These are phyloP conservation scores for Zaprionus lineosus DNA, from an alignment of 2,888 invertebrate species.

Conservation along the genomic window DNA sequence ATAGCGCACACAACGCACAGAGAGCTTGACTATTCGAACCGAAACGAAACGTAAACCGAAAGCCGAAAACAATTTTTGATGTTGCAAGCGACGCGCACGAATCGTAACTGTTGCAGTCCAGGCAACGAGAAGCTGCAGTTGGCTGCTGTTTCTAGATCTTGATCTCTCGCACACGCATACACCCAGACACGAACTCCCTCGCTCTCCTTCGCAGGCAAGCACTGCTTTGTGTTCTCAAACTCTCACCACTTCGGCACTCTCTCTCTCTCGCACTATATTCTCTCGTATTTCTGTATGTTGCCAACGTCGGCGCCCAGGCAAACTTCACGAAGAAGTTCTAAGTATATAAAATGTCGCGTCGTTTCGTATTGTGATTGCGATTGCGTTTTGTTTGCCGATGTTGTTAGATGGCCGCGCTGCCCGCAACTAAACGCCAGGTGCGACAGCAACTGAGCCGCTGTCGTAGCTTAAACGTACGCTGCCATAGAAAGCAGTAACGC, in stretches of 20 bases:
- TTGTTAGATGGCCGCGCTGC: slow-evolving; percentile 65
- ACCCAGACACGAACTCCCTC: slow-evolving; percentile 30
- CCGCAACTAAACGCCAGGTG: slow-evolving; percentile 73
- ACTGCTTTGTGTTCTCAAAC: slow-evolving; percentile 27
- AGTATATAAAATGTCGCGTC: background rate
- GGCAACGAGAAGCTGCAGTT: slow-evolving; percentile 55
- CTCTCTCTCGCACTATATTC: slow-evolving; percentile 13
- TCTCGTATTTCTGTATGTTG: slow-evolving; percentile 8
- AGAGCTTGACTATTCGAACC: background rate
- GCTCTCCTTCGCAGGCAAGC: slow-evolving; percentile 30
- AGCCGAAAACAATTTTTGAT: slow-evolving; percentile 40
- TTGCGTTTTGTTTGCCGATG: slow-evolving; percentile 58
- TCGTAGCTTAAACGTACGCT: slow-evolving; percentile 42
- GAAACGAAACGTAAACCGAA: slow-evolving; percentile 21
- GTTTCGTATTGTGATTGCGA: slow-evolving; percentile 35
- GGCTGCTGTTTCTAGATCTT: slow-evolving; percentile 41
- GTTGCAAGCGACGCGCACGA: slow-evolving; percentile 64
- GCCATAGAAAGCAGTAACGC: slow-evolving; percentile 29
- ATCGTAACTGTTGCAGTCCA: slow-evolving; percentile 54
- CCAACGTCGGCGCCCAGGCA: slow-evolving; percentile 1
- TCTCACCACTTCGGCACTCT: slow-evolving; percentile 3
- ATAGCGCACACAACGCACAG: slow-evolving; percentile 22
- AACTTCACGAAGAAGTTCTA: slow-evolving; percentile 51
- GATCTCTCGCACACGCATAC: slow-evolving; percentile 35
- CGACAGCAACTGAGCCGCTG: slow-evolving; percentile 44